Percentiles rank a stretch among this genome's conserved stretches.
Conservation (phyloP, 1,140 invertebrate genomes). For the Drosophila athabasca region DNA sequence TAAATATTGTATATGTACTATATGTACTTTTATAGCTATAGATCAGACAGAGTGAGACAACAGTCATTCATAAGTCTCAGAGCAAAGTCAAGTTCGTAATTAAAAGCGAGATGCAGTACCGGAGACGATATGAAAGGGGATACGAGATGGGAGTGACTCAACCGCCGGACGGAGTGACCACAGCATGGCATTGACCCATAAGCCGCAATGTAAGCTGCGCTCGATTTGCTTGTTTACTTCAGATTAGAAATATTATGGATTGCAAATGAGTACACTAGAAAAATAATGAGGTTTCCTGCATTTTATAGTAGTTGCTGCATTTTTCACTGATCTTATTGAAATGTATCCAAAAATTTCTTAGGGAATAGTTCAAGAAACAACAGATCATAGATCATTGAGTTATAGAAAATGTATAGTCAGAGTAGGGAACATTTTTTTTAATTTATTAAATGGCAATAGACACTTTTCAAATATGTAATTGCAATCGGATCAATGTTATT, state of each 20-base stretch:
- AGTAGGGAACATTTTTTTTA: too few relatives aligned
- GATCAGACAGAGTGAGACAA: conserved; percentile 10
- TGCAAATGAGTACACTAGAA: too few relatives aligned
- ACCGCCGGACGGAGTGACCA: background rate
- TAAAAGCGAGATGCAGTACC: conserved; percentile 20
- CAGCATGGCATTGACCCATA: conserved; percentile 45
- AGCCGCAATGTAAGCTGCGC: conserved; percentile 10
- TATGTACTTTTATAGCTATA: background rate
- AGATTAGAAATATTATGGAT: background rate
- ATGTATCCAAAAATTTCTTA: too few relatives aligned
- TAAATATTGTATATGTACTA: too few relatives aligned
- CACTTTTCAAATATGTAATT: too few relatives aligned
- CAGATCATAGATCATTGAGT: background rate
- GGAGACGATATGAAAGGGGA: background rate
- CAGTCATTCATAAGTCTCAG: conserved; percentile 12
- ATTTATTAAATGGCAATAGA: too few relatives aligned
- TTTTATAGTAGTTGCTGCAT: background rate
- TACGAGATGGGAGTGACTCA: conserved; percentile 20
- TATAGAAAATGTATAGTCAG: too few relatives aligned
- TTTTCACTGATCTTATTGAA: too few relatives aligned
- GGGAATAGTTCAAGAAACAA: too few relatives aligned
- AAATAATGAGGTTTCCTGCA: background rate
- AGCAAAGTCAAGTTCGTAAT: conserved; percentile 31
- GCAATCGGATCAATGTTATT: too few relatives aligned
- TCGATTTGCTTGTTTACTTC: conserved; percentile 15